Conservation (phyloP, 2,797 vertebrate genomes). For the Chaetodon trifasciatus region DNA sequence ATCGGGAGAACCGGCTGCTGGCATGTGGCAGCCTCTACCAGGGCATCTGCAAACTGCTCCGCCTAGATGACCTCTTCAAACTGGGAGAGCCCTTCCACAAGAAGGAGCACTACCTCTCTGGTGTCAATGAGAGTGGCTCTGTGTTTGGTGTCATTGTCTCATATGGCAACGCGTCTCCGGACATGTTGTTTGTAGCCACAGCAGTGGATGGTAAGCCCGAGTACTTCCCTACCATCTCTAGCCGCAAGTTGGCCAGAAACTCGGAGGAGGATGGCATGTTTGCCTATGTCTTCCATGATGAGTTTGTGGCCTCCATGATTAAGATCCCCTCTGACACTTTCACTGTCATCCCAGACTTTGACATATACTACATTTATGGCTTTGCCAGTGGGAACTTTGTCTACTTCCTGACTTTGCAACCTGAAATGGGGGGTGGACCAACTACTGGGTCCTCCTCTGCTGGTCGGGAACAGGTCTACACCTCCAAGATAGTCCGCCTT, state of each 20-base stretch:
- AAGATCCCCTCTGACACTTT: constrained; percentile 99
- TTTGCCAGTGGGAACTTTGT: constrained; percentile 98
- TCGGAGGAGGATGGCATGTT: constrained; percentile 98
- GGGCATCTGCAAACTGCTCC: constrained; percentile 97
- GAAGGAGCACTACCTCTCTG: constrained; percentile 98
- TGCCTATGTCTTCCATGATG: constrained; percentile 97
- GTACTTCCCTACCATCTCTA: constrained; percentile 99
- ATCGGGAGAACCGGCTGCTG: constrained; percentile 95
- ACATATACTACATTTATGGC: constrained; percentile 98
- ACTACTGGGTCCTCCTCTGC: constrained; percentile 89
- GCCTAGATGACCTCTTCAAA: constrained; percentile 98
- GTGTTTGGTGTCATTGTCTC: constrained; percentile 98
- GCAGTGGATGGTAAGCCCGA: constrained; percentile 97
- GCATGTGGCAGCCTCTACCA: constrained; percentile 98
- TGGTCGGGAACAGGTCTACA: constrained; percentile 96
- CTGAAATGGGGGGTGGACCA: constrained; percentile 95
- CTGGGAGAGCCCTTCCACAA: constrained; percentile 98
- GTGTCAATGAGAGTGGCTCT: constrained; percentile 96
- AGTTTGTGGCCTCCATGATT: constrained; percentile 99
- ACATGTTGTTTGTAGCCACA: constrained; percentile 97
- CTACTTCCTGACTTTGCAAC: constrained; percentile 97
- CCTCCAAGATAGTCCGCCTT: constrained; percentile 96
- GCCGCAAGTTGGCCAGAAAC: constrained; percentile 95
- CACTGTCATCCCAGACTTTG: constrained; percentile 97
- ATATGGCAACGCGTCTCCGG: constrained; percentile 91